phyloP scores from a whole-genome alignment of 1,140 invertebrate genomes.

The Drosophila burlai region DNA sequence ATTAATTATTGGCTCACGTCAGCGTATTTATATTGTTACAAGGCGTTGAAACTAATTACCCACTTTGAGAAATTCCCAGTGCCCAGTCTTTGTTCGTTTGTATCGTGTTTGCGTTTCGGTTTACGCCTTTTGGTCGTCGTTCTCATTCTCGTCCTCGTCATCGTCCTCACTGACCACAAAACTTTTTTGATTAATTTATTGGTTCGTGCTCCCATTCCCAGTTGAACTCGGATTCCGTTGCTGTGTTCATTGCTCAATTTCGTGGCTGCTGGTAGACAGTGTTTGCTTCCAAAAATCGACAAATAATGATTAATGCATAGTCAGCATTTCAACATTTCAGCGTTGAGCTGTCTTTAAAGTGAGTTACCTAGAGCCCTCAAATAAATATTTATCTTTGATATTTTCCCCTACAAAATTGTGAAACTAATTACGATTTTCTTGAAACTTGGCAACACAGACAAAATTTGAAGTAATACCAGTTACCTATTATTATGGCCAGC shows the following conservation, averaged over 20 bases:
- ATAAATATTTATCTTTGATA: not conserved
- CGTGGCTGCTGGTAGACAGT: constrained; percentile 11
- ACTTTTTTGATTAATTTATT: constrained; percentile 55
- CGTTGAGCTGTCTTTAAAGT: constrained; percentile 20
- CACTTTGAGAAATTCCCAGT: constrained; percentile 26
- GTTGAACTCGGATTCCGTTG: constrained; percentile 8
- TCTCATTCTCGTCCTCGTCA: not conserved
- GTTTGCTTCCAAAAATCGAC: constrained; percentile 42
- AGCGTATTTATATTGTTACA: constrained; percentile 55
- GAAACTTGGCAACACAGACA: not conserved
- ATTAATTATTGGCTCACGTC: constrained; percentile 57
- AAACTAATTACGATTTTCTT: not conserved
- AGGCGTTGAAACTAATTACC: constrained; percentile 58
- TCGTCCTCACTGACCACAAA: constrained; percentile 32
- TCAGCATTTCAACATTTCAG: constrained; percentile 24
- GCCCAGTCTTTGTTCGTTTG: not conserved
- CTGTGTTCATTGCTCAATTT: constrained; percentile 14
- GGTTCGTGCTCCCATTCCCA: constrained; percentile 16
- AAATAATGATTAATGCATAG: constrained; percentile 57
- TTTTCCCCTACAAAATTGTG: too few species aligned
- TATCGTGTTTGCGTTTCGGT: constrained; percentile 45
- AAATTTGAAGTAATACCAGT: not conserved
- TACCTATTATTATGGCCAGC: not conserved
- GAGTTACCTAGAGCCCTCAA: not conserved
- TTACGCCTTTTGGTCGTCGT: constrained; percentile 35